Percentiles rank a stretch among this genome's conserved stretches.
Conservation (phyloP, 2,113 vertebrate species). For the Otus sunia region DNA sequence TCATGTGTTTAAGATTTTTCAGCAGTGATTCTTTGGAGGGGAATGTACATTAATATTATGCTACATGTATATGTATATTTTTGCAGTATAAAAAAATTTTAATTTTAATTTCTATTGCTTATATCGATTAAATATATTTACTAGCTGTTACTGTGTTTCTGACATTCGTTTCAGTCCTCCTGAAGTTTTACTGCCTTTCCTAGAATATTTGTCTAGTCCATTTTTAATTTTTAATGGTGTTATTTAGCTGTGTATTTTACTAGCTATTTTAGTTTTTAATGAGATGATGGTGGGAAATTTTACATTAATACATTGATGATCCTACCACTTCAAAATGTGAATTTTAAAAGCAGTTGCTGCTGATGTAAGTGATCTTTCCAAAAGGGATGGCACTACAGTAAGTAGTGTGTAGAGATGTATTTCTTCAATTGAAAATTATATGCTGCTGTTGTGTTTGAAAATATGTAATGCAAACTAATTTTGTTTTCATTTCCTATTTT, state of each 20-base stretch:
- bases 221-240: neutral
- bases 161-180: neutral
- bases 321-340: neutral
- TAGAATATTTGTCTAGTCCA: neutral
- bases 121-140: neutral
- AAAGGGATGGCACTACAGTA: neutral
- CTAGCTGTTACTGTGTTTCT: neutral
- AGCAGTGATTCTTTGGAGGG: constrained; percentile 16
- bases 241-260: neutral
- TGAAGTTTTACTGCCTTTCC: neutral
- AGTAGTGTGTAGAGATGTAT: neutral
- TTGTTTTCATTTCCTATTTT: neutral
- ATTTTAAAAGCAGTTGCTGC: neutral
- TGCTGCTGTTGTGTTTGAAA: neutral
- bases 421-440: neutral
- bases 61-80: neutral
- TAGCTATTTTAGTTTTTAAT: neutral
- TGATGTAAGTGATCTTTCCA: neutral
- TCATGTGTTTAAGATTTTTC: neutral
- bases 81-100: neutral
- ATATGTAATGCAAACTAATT: neutral
- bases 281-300: neutral
- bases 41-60: neutral
- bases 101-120: neutral
- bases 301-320: neutral